phyloP scores from a whole-genome alignment of 2,888 invertebrate genomes.

The Leucoma salicis region DNA sequence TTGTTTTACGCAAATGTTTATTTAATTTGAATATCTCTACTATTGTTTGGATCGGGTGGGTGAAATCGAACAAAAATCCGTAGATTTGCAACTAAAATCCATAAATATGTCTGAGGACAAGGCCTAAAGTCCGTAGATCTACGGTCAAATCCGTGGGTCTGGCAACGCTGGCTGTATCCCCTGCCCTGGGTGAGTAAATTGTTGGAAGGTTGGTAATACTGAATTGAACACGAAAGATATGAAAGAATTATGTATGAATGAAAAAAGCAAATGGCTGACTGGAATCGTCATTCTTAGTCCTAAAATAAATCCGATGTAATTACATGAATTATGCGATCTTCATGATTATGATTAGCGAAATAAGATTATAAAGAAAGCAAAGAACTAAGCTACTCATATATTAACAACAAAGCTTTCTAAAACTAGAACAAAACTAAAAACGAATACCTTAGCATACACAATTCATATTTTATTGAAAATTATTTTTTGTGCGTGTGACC shows the following conservation, averaged over 20 bases:
- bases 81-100: too few species aligned
- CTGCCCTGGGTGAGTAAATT: too few species aligned
- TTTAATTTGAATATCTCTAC: too few species aligned
- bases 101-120: too few species aligned
- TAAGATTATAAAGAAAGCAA: conserved; percentile 69
- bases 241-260: conserved; percentile 66
- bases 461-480: conserved; percentile 57
- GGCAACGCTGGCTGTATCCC: too few species aligned
- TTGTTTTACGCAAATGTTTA: too few species aligned
- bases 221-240: conserved; percentile 47
- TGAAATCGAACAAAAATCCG: too few species aligned
- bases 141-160: too few species aligned
- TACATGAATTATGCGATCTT: conserved; percentile 83
- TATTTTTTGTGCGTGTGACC: conserved; percentile 52
- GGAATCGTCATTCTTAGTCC: conserved; percentile 72
- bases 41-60: too few species aligned
- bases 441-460: conserved; percentile 56
- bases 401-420: conserved; percentile 58
- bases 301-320: conserved; percentile 81
- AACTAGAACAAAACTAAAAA: conserved; percentile 49
- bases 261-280: conserved; percentile 82
- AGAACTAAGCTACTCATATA: conserved; percentile 61
- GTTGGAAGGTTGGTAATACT: too few species aligned
- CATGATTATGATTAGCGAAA: conserved; percentile 82
- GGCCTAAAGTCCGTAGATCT: too few species aligned